Conservation (phyloP, 1,140 invertebrate genomes). For the Drosophila parvula region DNA sequence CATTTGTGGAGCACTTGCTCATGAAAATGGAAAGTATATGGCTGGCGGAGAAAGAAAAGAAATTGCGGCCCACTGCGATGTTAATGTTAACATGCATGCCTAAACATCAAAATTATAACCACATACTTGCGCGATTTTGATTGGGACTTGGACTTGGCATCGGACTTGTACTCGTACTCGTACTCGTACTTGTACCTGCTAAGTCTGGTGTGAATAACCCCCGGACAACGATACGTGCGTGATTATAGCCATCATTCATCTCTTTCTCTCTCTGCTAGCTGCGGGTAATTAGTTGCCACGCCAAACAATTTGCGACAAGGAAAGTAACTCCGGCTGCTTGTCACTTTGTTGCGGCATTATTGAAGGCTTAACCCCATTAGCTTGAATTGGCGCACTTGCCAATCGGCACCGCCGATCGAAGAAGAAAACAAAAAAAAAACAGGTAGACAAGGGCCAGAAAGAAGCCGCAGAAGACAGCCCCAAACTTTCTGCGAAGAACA, state of each 20-base stretch:
- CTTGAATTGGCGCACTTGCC: slow-evolving; percentile 80
- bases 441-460: slow-evolving; percentile 70
- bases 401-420: slow-evolving; percentile 64
- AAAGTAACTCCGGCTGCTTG: slow-evolving; percentile 70
- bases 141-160: slow-evolving; percentile 12
- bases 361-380: slow-evolving; percentile 81
- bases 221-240: slow-evolving; percentile 37
- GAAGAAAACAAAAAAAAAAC: slow-evolving; percentile 49
- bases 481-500: slow-evolving; percentile 76
- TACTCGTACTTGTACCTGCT: slow-evolving; percentile 17
- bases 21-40: slow-evolving; percentile 79
- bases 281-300: slow-evolving; percentile 67
- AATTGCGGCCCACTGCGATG: slow-evolving; percentile 65
- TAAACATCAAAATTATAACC: slow-evolving; percentile 73
- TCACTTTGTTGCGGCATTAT: slow-evolving; percentile 69
- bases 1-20: slow-evolving; percentile 65
- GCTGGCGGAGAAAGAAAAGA: slow-evolving; percentile 65
- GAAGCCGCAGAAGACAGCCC: slow-evolving; percentile 48
- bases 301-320: slow-evolving; percentile 69
- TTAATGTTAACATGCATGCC: slow-evolving; percentile 75
- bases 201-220: slow-evolving; percentile 48
- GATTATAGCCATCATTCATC: slow-evolving; percentile 38
- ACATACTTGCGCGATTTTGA: slow-evolving; percentile 41
- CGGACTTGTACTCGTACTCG: neutral
- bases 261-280: slow-evolving; percentile 32